phyloP scores from a whole-genome alignment of 2,888 invertebrate genomes.

The Altica lythri region DNA sequence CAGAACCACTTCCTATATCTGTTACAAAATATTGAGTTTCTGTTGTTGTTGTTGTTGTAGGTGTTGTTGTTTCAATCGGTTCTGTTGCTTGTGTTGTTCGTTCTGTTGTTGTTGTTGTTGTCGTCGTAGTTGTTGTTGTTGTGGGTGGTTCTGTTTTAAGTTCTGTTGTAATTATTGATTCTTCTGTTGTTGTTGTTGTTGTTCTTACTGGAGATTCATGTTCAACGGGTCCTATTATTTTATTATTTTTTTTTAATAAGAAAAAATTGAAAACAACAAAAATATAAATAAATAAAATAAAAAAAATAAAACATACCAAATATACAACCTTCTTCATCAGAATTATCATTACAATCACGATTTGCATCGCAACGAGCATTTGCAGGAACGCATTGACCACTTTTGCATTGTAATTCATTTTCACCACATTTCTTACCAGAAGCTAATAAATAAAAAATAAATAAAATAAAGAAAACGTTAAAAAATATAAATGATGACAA shows the following conservation, averaged over 20 bases:
- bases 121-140: conserved; percentile 21
- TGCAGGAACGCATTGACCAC: conserved; percentile 56
- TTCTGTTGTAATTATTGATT: conserved; percentile 11
- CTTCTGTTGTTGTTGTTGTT: conserved; percentile 18
- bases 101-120: conserved; percentile 11
- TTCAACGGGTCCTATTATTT: too few relatives aligned
- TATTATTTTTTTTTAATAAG: too few relatives aligned
- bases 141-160: conserved; percentile 15
- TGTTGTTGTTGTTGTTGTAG: conserved; percentile 30
- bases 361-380: conserved; percentile 61
- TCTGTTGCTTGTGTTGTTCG: conserved; percentile 20
- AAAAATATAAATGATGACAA: conserved; percentile 36
- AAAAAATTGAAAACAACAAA: conserved; percentile 3
- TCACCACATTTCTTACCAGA: conserved; percentile 45
- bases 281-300: conserved; percentile 33
- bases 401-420: conserved; percentile 58
- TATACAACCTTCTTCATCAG: conserved; percentile 62
- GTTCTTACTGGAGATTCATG: too few relatives aligned
- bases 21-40: too few relatives aligned
- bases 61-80: conserved; percentile 27
- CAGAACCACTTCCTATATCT: conserved; percentile 41
- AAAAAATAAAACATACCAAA: conserved; percentile 35
- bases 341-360: conserved; percentile 65
- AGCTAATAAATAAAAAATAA: conserved; percentile 46
- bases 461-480: conserved; percentile 35